A percentile compares a stretch with the other conserved stretches of the same genome.
These are phyloP conservation scores for Adrianichthys oophorus DNA, from an alignment of 2,797 vertebrate species.

Conservation along the genomic window DNA sequence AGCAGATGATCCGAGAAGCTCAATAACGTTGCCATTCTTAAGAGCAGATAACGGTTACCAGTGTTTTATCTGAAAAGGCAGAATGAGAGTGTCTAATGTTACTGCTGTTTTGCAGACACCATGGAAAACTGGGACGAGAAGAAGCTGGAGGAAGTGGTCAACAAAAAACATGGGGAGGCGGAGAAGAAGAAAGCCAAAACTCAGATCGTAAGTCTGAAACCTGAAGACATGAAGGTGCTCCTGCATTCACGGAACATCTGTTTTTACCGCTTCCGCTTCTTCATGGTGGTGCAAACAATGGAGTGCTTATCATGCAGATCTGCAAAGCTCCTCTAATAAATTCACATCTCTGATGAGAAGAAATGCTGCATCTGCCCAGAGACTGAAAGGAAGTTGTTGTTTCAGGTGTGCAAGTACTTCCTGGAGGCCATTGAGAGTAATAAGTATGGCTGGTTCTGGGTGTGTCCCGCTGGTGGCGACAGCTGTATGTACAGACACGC, in stretches of 20 bases:
- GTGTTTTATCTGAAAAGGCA: no score
- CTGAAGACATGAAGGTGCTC: background rate
- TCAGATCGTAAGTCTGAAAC: conserved; percentile 82
- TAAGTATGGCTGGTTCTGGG: conserved; percentile 99
- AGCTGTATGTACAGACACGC: conserved; percentile 96
- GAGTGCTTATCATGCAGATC: no score
- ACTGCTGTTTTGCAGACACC: conserved; percentile 79
- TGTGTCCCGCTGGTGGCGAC: conserved; percentile 90
- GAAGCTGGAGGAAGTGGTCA: conserved; percentile 96
- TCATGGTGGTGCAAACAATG: no score
- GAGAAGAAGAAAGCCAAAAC: conserved; percentile 98
- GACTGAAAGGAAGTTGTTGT: background rate
- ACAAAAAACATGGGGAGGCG: conserved; percentile 95
- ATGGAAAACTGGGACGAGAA: conserved; percentile 99
- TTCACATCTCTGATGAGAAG: no score
- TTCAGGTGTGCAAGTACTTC: conserved; percentile 93
- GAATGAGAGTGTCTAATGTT: no score
- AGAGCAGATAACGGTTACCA: no score
- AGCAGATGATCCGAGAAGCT: no score
- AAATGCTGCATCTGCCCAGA: no score
- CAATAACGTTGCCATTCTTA: no score
- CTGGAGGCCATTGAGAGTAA: conserved; percentile 96
- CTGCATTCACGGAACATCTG: background rate
- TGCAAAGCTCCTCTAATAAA: no score
- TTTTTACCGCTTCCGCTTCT: no score